These are phyloP conservation scores for Cartodere bifasciata DNA, from an alignment of 2,888 invertebrate genomes.

Conservation along the genomic window DNA sequence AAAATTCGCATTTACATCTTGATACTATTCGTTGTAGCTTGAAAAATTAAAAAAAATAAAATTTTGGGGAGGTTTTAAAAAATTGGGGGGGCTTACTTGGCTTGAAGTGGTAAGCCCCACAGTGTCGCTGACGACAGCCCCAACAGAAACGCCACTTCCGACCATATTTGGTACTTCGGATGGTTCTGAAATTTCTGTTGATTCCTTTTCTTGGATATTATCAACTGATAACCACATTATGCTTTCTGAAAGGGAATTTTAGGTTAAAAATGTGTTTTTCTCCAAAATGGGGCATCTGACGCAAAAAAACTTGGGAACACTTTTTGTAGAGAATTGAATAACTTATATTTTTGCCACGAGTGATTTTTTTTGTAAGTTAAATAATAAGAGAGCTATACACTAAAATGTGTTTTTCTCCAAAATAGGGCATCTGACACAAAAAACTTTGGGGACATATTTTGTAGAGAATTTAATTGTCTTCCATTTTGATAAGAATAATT, in stretches of 20 bases:
- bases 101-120: slow-evolving; percentile 65
- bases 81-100: slow-evolving; percentile 22
- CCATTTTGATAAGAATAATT: too few relatives aligned
- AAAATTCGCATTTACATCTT: slow-evolving; percentile 95
- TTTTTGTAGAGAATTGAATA: too few relatives aligned
- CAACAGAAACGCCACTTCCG: slow-evolving; percentile 91
- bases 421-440: too few relatives aligned
- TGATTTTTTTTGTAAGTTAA: too few relatives aligned
- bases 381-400: too few relatives aligned
- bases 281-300: too few relatives aligned
- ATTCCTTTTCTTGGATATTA: slow-evolving; percentile 79
- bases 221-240: slow-evolving; percentile 95
- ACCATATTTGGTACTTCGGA: slow-evolving; percentile 83
- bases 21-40: slow-evolving; percentile 94
- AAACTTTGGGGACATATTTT: too few relatives aligned
- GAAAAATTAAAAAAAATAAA: slow-evolving; percentile 11
- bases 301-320: too few relatives aligned
- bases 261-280: too few relatives aligned
- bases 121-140: slow-evolving; percentile 87
- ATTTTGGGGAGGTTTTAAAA: not conserved
- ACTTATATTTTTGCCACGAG: too few relatives aligned
- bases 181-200: slow-evolving; percentile 62
- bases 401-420: too few relatives aligned
- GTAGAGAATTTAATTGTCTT: too few relatives aligned
- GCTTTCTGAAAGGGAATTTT: slow-evolving; percentile 65